phyloP scores from a whole-genome alignment of 2,797 vertebrate genomes.

The Gallinago nigripennis region DNA sequence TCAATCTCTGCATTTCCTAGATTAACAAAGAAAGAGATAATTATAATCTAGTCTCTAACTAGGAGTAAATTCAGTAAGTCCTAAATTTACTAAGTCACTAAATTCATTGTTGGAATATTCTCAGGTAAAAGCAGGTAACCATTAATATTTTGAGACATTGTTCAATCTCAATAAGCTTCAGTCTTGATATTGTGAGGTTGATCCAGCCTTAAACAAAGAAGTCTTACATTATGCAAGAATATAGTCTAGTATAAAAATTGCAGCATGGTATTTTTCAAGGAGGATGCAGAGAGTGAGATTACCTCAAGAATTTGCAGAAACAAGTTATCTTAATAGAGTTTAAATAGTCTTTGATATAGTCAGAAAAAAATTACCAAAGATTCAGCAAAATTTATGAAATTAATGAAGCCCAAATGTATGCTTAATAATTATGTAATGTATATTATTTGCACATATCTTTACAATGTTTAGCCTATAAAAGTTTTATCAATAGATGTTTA shows the following conservation, averaged over 20 bases:
- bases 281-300: background rate
- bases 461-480: background rate
- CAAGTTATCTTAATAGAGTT: background rate
- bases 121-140: background rate
- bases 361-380: background rate
- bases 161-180: background rate
- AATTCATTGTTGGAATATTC: background rate
- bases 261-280: background rate
- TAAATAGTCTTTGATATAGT: background rate
- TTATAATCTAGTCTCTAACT: background rate
- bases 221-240: background rate
- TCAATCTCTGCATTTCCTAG: background rate
- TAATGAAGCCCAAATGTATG: background rate
- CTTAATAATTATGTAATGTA: background rate
- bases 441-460: slow-evolving; percentile 8
- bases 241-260: background rate
- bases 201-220: background rate
- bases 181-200: background rate
- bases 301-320: background rate
- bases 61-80: background rate
- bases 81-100: background rate
- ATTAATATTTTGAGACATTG: background rate
- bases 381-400: slow-evolving; percentile 17
- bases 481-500: slow-evolving; percentile 3
- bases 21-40: background rate